Percentiles rank a stretch among this genome's conserved stretches.
Conservation (phyloP, 2,113 vertebrate genomes). For the Thomomys bottae region DNA sequence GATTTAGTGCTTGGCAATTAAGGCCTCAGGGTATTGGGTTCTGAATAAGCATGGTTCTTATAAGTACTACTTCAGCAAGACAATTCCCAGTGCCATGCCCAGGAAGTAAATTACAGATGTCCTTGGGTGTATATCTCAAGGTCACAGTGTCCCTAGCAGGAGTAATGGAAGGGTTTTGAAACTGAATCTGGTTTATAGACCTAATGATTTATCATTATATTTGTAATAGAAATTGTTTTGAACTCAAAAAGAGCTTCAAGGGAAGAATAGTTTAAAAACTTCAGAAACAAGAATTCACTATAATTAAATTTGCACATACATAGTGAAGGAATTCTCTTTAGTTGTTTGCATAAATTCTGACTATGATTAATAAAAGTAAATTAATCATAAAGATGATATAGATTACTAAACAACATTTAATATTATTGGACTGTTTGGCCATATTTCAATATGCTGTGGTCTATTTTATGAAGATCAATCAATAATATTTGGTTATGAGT, state of each 20-base stretch:
- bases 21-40: background rate
- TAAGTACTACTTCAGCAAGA: background rate
- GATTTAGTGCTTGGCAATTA: background rate
- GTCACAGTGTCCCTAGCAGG: background rate
- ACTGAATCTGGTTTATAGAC: background rate
- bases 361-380: conserved; percentile 28
- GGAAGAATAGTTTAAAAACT: conserved; percentile 11
- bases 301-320: background rate
- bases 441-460: background rate
- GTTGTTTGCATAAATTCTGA: background rate
- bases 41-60: background rate
- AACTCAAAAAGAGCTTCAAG: background rate
- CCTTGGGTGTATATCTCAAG: background rate
- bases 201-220: background rate
- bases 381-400: too few species aligned
- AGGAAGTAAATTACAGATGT: background rate
- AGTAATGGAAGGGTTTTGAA: background rate
- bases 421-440: background rate
- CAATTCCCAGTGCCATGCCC: background rate
- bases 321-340: conserved; percentile 1
- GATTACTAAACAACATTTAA: background rate
- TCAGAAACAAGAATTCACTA: background rate
- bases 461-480: background rate
- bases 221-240: background rate
- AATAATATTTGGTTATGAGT: background rate